Conservation (phyloP, 2,888 invertebrate species). For the Chirona hameri region DNA sequence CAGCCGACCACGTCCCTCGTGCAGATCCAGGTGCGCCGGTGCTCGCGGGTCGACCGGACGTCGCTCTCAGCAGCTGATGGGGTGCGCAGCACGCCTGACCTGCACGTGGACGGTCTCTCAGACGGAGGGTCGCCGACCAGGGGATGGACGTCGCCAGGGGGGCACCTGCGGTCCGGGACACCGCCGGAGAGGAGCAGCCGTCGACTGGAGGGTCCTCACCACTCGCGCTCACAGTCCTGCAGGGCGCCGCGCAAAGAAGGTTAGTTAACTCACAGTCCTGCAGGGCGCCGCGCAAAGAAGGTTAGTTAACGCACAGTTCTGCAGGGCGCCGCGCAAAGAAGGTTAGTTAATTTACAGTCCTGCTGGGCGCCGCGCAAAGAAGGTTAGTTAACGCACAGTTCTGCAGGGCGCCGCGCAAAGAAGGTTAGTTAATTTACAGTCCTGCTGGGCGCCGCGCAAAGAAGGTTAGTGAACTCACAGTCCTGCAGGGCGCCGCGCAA, state of each 20-base stretch:
- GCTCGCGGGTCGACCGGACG: neutral
- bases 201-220: neutral
- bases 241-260: neutral
- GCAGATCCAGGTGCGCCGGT: neutral
- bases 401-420: neutral
- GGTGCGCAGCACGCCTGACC: neutral
- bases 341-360: too few species aligned
- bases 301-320: neutral
- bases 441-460: neutral
- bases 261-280: neutral
- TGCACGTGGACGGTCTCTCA: neutral
- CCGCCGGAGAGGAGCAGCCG: neutral
- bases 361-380: too few species aligned
- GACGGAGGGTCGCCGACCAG: neutral
- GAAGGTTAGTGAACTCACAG: too few species aligned
- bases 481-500: too few species aligned
- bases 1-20: neutral
- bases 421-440: too few species aligned
- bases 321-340: too few species aligned
- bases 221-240: constrained; percentile 7
- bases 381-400: too few species aligned
- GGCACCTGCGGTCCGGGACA: neutral
- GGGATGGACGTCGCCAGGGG: neutral
- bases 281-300: neutral
- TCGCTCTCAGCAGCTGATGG: neutral